Percentiles rank a stretch among this genome's conserved stretches.
Evolutionary conservation across 2,888 invertebrate species (phyloP).

Genomic region (Parnassius apollo): DNA sequence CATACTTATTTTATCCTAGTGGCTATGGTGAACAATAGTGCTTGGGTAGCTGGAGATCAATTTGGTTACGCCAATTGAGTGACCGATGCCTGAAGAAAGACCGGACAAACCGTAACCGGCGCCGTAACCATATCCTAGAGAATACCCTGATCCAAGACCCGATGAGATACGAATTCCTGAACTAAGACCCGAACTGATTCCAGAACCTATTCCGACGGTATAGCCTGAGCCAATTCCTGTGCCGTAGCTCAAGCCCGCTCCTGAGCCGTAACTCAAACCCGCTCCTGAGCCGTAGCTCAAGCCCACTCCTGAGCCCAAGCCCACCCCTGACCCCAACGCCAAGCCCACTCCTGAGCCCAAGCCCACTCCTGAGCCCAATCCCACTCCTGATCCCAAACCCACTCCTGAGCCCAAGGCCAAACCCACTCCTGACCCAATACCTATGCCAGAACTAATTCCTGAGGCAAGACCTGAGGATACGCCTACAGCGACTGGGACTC

Average conservation of each 20-base stretch:
- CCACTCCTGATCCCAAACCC: constrained; percentile 21
- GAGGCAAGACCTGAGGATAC: constrained; percentile 20
- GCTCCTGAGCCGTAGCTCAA: constrained; percentile 26
- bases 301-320: constrained; percentile 25
- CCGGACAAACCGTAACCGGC: constrained; percentile 19
- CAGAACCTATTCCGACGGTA: constrained; percentile 23
- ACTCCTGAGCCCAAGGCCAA: constrained; percentile 16
- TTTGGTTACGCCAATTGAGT: constrained; percentile 26
- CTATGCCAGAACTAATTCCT: constrained; percentile 14
- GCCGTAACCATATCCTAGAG: constrained; percentile 25
- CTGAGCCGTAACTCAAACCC: constrained; percentile 20
- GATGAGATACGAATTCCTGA: constrained; percentile 29
- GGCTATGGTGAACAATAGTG: constrained; percentile 24
- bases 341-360: constrained; percentile 25
- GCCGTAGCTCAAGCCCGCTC: background rate
- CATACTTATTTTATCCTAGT: constrained; percentile 26
- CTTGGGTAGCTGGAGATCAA: constrained; percentile 28
- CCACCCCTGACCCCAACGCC: constrained; percentile 18
- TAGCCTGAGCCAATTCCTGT: constrained; percentile 32
- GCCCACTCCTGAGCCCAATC: constrained; percentile 23
- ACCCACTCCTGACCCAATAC: constrained; percentile 18
- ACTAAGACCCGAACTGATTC: constrained; percentile 26
- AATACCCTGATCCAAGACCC: constrained; percentile 29
- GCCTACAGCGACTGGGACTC: constrained; percentile 44
- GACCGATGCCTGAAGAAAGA: constrained; percentile 18